Conservation (phyloP, 2,797 vertebrate species). For the Champsocephalus esox region DNA sequence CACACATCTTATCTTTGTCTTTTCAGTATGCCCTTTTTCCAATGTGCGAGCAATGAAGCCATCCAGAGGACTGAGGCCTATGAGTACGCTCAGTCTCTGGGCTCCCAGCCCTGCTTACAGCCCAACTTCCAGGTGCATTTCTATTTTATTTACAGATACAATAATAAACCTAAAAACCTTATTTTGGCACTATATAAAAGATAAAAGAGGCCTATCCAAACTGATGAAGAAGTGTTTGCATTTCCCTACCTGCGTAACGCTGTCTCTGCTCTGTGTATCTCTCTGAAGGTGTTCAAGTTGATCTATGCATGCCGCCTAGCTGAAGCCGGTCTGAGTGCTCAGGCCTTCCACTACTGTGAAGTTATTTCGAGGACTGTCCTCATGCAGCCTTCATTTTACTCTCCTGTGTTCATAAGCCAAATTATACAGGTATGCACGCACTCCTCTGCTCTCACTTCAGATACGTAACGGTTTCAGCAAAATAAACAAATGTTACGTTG, state of each 20-base stretch:
- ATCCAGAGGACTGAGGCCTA: slow-evolving; percentile 98
- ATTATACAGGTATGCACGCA: slow-evolving; percentile 88
- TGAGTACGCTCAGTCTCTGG: slow-evolving; percentile 95
- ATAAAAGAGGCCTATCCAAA: background rate
- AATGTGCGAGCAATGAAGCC: slow-evolving; percentile 94
- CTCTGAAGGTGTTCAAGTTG: slow-evolving; percentile 93
- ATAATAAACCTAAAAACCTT: background rate
- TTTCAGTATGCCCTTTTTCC: slow-evolving; percentile 88
- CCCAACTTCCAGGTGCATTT: slow-evolving; percentile 92
- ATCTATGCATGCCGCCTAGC: slow-evolving; percentile 96
- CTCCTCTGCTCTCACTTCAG: background rate
- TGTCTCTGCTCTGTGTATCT: slow-evolving; percentile 13
- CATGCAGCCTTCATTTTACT: slow-evolving; percentile 85
- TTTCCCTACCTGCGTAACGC: background rate
- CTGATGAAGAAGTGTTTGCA: background rate
- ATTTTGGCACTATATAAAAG: background rate
- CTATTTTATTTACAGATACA: background rate
- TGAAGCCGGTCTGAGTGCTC: slow-evolving; percentile 92
- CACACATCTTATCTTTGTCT: slow-evolving; percentile 15
- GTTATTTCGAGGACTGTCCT: slow-evolving; percentile 91
- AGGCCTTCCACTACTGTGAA: slow-evolving; percentile 98
- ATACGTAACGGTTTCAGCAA: background rate
- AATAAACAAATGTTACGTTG: background rate
- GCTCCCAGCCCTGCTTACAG: slow-evolving; percentile 88
- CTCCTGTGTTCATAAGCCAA: slow-evolving; percentile 91